Conservation (phyloP, 2,888 invertebrate species). For the Electrophaes corylata region DNA sequence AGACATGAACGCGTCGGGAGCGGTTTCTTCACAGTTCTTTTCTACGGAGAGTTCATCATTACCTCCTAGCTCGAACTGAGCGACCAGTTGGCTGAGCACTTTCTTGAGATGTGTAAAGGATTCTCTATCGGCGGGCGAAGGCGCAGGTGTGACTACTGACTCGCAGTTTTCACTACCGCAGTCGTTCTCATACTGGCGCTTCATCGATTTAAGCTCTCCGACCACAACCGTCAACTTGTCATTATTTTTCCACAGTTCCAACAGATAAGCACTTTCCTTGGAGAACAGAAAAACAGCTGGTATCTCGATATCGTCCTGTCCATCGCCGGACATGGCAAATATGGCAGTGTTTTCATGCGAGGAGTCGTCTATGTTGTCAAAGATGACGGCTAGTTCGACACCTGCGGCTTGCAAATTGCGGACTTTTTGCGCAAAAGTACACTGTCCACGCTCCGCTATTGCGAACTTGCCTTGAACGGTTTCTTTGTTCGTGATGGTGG, state of each 20-base stretch:
- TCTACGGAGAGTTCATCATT: constrained; percentile 53
- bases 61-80: constrained; percentile 69
- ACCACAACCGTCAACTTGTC: constrained; percentile 83
- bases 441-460: constrained; percentile 95
- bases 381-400: constrained; percentile 92
- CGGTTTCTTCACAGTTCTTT: constrained; percentile 40
- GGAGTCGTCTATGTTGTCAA: constrained; percentile 91
- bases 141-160: constrained; percentile 36
- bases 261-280: constrained; percentile 89
- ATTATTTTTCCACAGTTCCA: constrained; percentile 82
- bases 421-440: constrained; percentile 98
- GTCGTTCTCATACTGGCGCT: constrained; percentile 51
- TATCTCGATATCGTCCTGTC: constrained; percentile 92
- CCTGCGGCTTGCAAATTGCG: constrained; percentile 92
- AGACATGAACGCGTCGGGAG: constrained; percentile 39
- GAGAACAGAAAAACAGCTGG: constrained; percentile 96
- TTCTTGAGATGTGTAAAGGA: constrained; percentile 74
- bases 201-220: constrained; percentile 74
- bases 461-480: constrained; percentile 89
- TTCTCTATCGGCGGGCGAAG: constrained; percentile 54
- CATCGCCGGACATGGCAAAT: constrained; percentile 99
- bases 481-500: constrained; percentile 81
- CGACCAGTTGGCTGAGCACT: constrained; percentile 68
- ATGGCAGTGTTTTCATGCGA: constrained; percentile 90
- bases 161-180: constrained; percentile 61